Conservation (phyloP, 2,797 vertebrate genomes). For the Enteromius trimaculatus region DNA sequence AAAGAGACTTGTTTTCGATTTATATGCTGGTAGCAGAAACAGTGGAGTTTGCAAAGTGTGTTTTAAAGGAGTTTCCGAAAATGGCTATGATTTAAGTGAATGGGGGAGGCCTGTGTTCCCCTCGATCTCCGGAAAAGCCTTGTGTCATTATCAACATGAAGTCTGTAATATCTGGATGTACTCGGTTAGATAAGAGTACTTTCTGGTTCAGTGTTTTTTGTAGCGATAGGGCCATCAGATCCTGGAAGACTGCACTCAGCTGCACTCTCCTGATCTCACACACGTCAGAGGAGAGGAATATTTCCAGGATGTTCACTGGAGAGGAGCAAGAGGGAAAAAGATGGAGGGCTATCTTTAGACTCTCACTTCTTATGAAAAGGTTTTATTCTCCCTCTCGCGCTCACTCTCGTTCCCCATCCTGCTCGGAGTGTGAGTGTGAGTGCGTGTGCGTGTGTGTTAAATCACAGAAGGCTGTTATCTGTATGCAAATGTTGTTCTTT, state of each 20-base stretch:
- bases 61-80: background rate
- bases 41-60: background rate
- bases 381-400: slow-evolving; percentile 41
- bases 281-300: slow-evolving; percentile 29
- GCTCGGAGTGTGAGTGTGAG: slow-evolving; percentile 3
- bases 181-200: slow-evolving; percentile 57
- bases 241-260: background rate
- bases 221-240: slow-evolving; percentile 40
- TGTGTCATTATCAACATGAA: slow-evolving; percentile 56
- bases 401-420: slow-evolving; percentile 33
- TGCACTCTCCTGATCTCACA: slow-evolving; percentile 16
- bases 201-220: slow-evolving; percentile 56
- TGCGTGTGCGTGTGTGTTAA: slow-evolving; percentile 40
- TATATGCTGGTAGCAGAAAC: background rate
- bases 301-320: slow-evolving; percentile 35
- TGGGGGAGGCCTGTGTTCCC: slow-evolving; percentile 28
- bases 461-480: slow-evolving; percentile 57
- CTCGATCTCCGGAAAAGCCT: slow-evolving; percentile 34
- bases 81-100: background rate
- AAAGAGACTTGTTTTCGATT: background rate
- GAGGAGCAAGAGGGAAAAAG: slow-evolving; percentile 40
- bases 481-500: slow-evolving; percentile 74
- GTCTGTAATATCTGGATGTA: slow-evolving; percentile 60
- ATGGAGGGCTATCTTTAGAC: slow-evolving; percentile 58
- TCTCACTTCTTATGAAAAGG: slow-evolving; percentile 45